Base-by-base conservation (phyloP, 2,888 invertebrate genomes). In the Melanostoma mellinum region DNA sequence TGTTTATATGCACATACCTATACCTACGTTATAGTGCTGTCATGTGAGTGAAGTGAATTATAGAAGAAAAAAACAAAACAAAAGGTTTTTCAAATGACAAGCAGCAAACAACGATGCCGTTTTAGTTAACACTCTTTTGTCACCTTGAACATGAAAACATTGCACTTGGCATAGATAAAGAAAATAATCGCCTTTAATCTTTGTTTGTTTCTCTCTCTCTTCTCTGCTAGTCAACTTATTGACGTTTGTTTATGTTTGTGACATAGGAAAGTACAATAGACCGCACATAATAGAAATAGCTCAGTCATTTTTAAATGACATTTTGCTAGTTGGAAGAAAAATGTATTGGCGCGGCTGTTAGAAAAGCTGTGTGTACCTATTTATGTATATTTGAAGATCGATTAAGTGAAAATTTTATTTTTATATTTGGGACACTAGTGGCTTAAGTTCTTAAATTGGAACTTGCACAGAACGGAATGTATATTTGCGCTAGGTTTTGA, bases 111-210 rank as follows among this genome's bases (percentile, higher is more conserved):
- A 10, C 33, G 32, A 53, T 79, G 56, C 58, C 52, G 69, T 36
- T 69, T 48, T 69, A 73, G 78, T 68, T 76, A 82, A 78, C 78
- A 75, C 63, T 84, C 79, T 73, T 73, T 65, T 79, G 79, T 79
- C 79, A 84, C 84, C 84, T 84, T 84, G 84, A 84, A 84, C 84
- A 84, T 84, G 84, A 84, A 84, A 79, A 84, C 55, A 67, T 65
- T 79, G 84, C 84, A 84, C 84, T 84, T 84, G 84, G 84, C 84
- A 84, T 75, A 67, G 79, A 74, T 78, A 68, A 55, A 55, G 53
- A 78, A 72, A 44, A 56, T 68, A 69, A 82, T 77, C 78, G 58
- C 46, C 71, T 74, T 72, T 61, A 76, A 56, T 48, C 50, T 63
- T 50, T 63, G 5, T 33, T 65, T 38, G 36, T 40, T 80, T 53